Conservation (phyloP, 2,797 vertebrate genomes). For the Dendrocincla fuliginosa region DNA sequence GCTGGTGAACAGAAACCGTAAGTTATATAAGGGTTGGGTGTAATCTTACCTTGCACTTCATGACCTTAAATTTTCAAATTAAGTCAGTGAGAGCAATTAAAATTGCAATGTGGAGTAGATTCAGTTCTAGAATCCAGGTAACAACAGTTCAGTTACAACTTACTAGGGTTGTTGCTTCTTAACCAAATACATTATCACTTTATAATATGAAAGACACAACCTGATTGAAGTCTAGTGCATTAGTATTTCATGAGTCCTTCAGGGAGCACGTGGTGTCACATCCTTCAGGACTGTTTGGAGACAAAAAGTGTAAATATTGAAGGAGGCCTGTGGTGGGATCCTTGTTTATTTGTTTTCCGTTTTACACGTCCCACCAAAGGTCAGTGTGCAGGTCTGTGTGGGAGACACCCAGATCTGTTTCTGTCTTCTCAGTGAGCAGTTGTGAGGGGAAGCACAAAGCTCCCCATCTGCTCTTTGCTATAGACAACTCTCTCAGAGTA, state of each 20-base stretch:
- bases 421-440: not conserved
- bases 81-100: not conserved
- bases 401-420: not conserved
- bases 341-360: not conserved
- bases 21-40: not conserved
- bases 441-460: not conserved
- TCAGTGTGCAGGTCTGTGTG: not conserved
- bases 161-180: not conserved
- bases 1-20: not conserved
- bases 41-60: not conserved
- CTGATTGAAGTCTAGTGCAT: not conserved
- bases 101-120: not conserved
- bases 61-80: not conserved
- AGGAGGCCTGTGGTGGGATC: not conserved
- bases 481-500: not conserved
- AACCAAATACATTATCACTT: not conserved
- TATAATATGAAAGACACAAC: not conserved
- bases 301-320: not conserved
- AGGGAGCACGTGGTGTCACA: not conserved
- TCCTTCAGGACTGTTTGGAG: not conserved
- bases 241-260: not conserved
- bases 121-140: not conserved
- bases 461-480: not conserved
- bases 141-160: not conserved
- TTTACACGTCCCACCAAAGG: not conserved